Conservation (phyloP, 2,113 vertebrate genomes). For the Cyanistes caeruleus region DNA sequence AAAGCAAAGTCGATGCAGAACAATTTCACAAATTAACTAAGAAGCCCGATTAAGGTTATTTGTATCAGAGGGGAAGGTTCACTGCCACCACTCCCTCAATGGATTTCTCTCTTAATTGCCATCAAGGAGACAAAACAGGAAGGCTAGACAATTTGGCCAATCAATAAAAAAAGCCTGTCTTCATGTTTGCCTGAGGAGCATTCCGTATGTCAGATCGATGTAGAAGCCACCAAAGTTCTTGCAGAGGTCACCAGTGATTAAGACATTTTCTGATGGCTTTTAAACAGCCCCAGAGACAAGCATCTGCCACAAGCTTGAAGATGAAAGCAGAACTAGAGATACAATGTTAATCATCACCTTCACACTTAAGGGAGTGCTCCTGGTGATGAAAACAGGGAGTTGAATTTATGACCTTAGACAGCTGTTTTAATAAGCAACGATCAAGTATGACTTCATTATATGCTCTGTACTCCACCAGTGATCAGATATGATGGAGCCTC, state of each 20-base stretch:
- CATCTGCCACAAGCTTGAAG: not conserved
- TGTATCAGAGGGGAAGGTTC: conserved; percentile 61
- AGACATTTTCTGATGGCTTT: conserved; percentile 37
- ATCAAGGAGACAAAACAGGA: conserved; percentile 36
- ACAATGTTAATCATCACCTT: not conserved
- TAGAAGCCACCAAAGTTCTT: conserved; percentile 27
- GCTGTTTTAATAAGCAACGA: conserved; percentile 21
- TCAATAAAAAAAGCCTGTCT: conserved; percentile 40
- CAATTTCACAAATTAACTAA: conserved; percentile 74
- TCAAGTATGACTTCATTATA: not conserved
- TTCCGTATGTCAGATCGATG: conserved; percentile 33
- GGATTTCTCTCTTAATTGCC: conserved; percentile 53
- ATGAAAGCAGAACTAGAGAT: not conserved
- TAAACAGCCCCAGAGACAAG: not conserved
- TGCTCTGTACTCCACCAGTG: not conserved
- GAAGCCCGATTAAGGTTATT: conserved; percentile 65
- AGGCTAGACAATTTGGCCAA: conserved; percentile 26
- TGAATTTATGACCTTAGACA: conserved; percentile 13
- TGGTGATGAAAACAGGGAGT: not conserved
- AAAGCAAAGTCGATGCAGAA: conserved; percentile 48
- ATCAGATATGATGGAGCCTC: not conserved
- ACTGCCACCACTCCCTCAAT: conserved; percentile 16
- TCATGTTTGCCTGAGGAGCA: conserved; percentile 32
- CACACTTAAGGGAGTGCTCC: not conserved
- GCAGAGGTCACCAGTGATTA: conserved; percentile 19